A percentile compares a stretch with the other conserved stretches of the same genome.
phyloP scores from a whole-genome alignment of 1,140 invertebrate genomes.

The Limonius californicus region DNA sequence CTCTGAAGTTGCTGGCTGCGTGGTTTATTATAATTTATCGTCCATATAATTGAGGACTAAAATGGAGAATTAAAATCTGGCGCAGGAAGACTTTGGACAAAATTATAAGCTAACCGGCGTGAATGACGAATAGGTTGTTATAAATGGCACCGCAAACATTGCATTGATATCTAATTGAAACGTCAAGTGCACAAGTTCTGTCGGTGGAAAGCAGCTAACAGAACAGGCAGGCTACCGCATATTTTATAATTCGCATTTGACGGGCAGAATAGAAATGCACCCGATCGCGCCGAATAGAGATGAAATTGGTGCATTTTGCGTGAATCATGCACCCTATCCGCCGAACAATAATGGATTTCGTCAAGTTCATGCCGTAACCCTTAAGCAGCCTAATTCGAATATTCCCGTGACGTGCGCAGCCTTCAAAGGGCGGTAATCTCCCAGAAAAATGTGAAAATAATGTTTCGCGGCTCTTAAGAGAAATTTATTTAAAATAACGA shows the following conservation, averaged over 20 bases:
- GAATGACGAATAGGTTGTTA: neutral
- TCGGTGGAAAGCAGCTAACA: neutral
- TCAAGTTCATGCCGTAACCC: neutral
- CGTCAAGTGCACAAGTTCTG: slow-evolving; percentile 1
- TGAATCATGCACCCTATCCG: neutral
- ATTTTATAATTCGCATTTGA: slow-evolving; percentile 2
- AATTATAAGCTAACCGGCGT: neutral
- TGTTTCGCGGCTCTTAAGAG: neutral
- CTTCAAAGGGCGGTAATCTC: neutral
- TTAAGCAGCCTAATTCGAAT: neutral
- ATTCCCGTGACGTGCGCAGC: neutral
- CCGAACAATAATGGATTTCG: neutral
- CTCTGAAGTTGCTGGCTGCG: too few relatives aligned
- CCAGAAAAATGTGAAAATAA: neutral
- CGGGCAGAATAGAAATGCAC: slow-evolving; percentile 1
- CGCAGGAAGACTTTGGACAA: neutral
- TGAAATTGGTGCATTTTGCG: neutral
- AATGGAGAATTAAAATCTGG: neutral
- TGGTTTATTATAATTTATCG: neutral
- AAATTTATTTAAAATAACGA: slow-evolving; percentile 6
- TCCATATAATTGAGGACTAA: neutral
- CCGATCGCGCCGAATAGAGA: neutral
- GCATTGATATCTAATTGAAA: slow-evolving; percentile 10
- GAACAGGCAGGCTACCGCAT: neutral
- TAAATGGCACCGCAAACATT: neutral